These are phyloP conservation scores for Paracanthobrama guichenoti DNA, from an alignment of 2,113 vertebrate genomes.

Conservation along the genomic window DNA sequence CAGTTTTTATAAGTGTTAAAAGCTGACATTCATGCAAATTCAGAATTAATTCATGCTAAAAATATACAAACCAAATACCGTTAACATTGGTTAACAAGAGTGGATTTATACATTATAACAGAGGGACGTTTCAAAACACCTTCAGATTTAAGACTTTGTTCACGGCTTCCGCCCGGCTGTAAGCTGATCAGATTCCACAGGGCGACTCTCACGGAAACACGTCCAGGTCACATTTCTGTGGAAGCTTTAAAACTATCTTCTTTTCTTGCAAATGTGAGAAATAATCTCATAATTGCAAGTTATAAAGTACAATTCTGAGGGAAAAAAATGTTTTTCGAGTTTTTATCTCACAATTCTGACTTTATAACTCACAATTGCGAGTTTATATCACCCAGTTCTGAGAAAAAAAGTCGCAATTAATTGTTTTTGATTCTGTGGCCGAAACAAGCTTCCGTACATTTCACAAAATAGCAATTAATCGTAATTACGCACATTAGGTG, in stretches of 20 bases:
- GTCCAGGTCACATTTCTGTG: neutral
- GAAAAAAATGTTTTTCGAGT: too few relatives aligned
- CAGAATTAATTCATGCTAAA: slow-evolving; percentile 23
- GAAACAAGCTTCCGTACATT: neutral
- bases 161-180: neutral
- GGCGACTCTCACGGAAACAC: neutral
- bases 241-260: too few relatives aligned
- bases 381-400: too few relatives aligned
- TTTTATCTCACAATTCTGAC: too few relatives aligned
- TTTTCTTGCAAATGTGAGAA: too few relatives aligned
- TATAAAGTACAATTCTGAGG: too few relatives aligned
- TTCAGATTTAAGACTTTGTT: neutral
- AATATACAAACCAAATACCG: slow-evolving; percentile 17
- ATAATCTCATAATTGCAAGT: too few relatives aligned
- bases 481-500: neutral
- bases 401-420: too few relatives aligned
- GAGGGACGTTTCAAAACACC: neutral
- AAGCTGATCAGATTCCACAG: neutral
- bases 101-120: slow-evolving; percentile 21
- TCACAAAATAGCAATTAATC: neutral
- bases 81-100: neutral
- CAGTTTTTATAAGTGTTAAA: neutral
- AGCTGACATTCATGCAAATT: slow-evolving; percentile 13
- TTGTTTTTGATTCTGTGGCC: too few relatives aligned
- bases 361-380: too few relatives aligned